Evolutionary conservation across 1,140 invertebrate species (phyloP), one percentile per base, ranked within the genome.

Genomic region (Pachyrhynchus sulphureomaculatus): DNA sequence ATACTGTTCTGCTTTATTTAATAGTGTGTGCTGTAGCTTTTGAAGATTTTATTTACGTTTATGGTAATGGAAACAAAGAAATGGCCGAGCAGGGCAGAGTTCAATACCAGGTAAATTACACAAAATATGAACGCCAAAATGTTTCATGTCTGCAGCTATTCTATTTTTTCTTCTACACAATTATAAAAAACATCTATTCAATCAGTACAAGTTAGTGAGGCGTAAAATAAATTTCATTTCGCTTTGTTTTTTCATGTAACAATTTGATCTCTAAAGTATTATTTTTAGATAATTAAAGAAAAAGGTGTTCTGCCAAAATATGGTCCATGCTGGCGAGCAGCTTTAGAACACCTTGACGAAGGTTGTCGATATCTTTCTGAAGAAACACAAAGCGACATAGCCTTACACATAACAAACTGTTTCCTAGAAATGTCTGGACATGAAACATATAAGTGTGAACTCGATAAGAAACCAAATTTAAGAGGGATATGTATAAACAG

Each of bases 341-440:
- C 84, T 1, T 57, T 88, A 2, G 65, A 76, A 54, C 62, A 76
- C 24, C 69, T 88, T 1, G 69, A 86, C 60, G 69, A 66, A 32
- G 82, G 79, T 9, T 89, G 87, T 71, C 76, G 81, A 33, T 72
- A 76, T 18, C 68, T 89, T 33, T 81, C 80, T 13, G 85, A 88
- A 68, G 75, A 84, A 12, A 73, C 79, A 15, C 86, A 88, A 73
- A 81, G 80, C 23, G 68, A 82, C 15, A 74, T 89, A 20, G 83
- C 86, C 5, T 71, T 88, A 24, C 68, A 75, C n/a, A 81, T 88
- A 67, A 78, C 85, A 1, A 84, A 87, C 69, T 89, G 87, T 74
- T 88, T 88, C 72, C 72, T 87, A 15, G 75, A 82, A 68, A 83
- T 83, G 78, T 78, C 84, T 62, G 82, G 85, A 12, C 75, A 80